Evolutionary conservation across 2,888 invertebrate species (phyloP), one percentile per base, ranked within the genome.

Genomic region (Phorcus lineatus): DNA sequence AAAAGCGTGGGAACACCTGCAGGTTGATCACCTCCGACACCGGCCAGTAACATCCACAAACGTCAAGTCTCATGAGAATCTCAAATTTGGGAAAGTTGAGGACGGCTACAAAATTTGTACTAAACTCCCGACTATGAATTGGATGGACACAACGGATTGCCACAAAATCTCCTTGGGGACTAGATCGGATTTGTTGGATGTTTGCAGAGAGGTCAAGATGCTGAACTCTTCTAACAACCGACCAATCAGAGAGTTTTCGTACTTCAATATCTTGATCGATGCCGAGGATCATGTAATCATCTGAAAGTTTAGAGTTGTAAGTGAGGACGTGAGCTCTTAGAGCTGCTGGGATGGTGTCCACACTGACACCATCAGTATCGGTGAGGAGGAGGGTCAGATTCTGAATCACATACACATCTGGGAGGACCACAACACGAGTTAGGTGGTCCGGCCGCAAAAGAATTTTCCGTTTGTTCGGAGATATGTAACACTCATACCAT

Each of bases 401-500:
- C 70, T 86, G 84, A 11, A 86, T 79, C 16, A 84, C 78, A 57
- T 85, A 87, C 76, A 83, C 84, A 40, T 87, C 86, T 2, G 85
- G 85, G 13, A 86, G 75, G 9, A 83, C 82, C 66, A 86, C 83
- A 28, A 85, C 79, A 9, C 87, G 80, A 9, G 86, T 85, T 40
- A 86, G 82, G 54, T 85, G 84, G 70, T 88, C 89, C 0, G 90
- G 90, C 24, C 89, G 81, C 70, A 90, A 77, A 2, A 88, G 76
- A 19, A 90, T 86, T 9, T 84, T 79, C 11, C 83, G 81, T 31
- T 85, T 86, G 40, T 84, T 85, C 0, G 89, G 89, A 0, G 90
- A 90, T 52, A 90, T 87, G 81, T 90, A 88, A 17, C 87, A 87
- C 82, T 90, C 90, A 40, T 87, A 89, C 89, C 88, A 88, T 16